A percentile compares a stretch with the other conserved stretches of the same genome.
phyloP scores from a whole-genome alignment of 2,113 vertebrate genomes.

The Brachyhypopomus gauderio region DNA sequence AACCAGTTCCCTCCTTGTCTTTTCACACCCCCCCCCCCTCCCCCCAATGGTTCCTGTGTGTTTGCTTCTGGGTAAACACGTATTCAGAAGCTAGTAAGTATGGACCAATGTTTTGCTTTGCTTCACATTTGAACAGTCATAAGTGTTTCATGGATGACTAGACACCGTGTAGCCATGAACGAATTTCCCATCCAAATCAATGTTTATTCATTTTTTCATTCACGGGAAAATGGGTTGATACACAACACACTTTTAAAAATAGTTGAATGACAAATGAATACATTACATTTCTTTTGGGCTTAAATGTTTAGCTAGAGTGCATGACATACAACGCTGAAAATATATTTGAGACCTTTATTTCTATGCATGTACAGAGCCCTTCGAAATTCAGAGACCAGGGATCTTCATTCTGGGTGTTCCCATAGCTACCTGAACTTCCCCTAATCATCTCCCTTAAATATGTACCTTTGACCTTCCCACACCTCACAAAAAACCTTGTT shows the following conservation, averaged over 20 bases:
- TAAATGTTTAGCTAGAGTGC: slow-evolving; percentile 4
- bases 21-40: too few species aligned
- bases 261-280: slow-evolving; percentile 13
- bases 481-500: too few species aligned
- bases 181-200: slow-evolving; percentile 5
- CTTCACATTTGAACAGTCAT: neutral
- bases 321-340: neutral
- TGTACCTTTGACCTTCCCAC: too few species aligned
- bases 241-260: neutral
- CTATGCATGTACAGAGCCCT: too few species aligned
- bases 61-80: slow-evolving; percentile 50
- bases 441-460: too few species aligned
- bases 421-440: too few species aligned
- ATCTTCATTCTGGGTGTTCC: too few species aligned
- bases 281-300: neutral
- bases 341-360: neutral
- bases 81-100: slow-evolving; percentile 74
- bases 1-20: slow-evolving; percentile 61
- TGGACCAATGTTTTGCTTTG: neutral
- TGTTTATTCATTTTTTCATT: slow-evolving; percentile 34
- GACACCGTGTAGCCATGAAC: slow-evolving; percentile 6
- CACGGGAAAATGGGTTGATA: neutral
- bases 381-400: too few species aligned
- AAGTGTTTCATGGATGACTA: neutral
- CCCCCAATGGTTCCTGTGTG: slow-evolving; percentile 47